Percentiles rank a stretch among this genome's conserved stretches.
phyloP scores from a whole-genome alignment of 2,797 vertebrate species.

The Microctenopoma steveboyesi region DNA sequence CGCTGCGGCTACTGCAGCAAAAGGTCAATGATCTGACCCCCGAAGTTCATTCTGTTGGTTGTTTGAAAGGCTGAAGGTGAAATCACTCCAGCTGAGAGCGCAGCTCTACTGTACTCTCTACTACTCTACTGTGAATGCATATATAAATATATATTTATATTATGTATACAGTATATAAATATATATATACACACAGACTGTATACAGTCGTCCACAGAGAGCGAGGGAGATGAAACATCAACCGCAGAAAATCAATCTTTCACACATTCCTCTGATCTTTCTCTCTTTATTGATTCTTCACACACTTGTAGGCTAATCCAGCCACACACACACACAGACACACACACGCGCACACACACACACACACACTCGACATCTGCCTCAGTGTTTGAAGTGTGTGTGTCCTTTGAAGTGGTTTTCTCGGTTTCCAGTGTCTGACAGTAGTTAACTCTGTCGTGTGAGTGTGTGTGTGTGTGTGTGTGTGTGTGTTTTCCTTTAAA shows the following conservation, averaged over 20 bases:
- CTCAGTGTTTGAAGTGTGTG: constrained; percentile 46
- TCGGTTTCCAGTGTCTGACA: constrained; percentile 42
- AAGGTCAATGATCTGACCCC: background rate
- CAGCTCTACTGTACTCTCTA: constrained; percentile 23
- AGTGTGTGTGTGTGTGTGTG: background rate
- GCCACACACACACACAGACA: background rate
- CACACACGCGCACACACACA: constrained; percentile 19
- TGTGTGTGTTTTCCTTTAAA: background rate
- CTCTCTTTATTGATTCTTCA: constrained; percentile 55
- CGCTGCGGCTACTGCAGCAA: too few species aligned
- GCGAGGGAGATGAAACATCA: constrained; percentile 33
- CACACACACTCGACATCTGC: constrained; percentile 37
- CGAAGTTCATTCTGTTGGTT: background rate
- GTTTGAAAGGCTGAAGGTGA: background rate
- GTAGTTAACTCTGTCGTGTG: constrained; percentile 27
- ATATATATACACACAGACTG: background rate
- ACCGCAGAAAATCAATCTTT: constrained; percentile 51
- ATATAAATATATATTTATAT: too few species aligned
- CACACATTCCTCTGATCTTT: constrained; percentile 62
- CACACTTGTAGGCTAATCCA: constrained; percentile 49
- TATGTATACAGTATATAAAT: background rate
- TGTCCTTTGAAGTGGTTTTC: constrained; percentile 55
- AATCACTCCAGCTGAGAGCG: background rate
- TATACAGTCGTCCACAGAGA: background rate
- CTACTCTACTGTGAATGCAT: background rate